Evolutionary conservation across 2,888 invertebrate species (phyloP).

Genomic region (Lacanobia wlatinum): DNA sequence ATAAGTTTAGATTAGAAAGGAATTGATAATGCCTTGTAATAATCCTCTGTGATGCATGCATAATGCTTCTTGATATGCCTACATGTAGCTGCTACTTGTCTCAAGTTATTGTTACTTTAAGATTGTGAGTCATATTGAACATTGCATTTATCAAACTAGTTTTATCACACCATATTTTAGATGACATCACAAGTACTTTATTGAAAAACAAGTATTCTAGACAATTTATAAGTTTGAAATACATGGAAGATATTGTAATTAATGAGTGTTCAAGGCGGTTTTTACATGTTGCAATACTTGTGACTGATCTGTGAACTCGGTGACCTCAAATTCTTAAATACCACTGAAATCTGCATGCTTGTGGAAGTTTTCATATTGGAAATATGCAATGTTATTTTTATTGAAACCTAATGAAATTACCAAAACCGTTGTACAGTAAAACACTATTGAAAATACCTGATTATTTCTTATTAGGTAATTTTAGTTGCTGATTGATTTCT

Average conservation of each 20-base stretch:
- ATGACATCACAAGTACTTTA: slow-evolving; percentile 44
- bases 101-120: slow-evolving; percentile 30
- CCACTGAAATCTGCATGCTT: neutral
- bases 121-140: slow-evolving; percentile 44
- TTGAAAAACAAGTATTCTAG: slow-evolving; percentile 19
- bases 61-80: slow-evolving; percentile 35
- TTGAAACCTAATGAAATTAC: neutral
- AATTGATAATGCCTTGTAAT: slow-evolving; percentile 50
- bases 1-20: slow-evolving; percentile 55
- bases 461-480: neutral
- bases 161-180: slow-evolving; percentile 49
- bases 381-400: neutral
- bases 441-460: neutral
- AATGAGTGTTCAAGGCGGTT: slow-evolving; percentile 12
- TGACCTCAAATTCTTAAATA: slow-evolving; percentile 39
- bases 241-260: slow-evolving; percentile 2
- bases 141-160: slow-evolving; percentile 45
- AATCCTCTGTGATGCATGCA: slow-evolving; percentile 53
- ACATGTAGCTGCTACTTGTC: slow-evolving; percentile 25
- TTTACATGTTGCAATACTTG: slow-evolving; percentile 33
- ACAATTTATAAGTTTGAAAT: neutral
- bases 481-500: slow-evolving; percentile 1
- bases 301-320: slow-evolving; percentile 32
- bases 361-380: neutral
- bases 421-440: neutral